Evolutionary conservation across 2,113 vertebrate genomes (phyloP), one percentile per base, ranked within the genome.

Genomic region (Taxidea taxus): DNA sequence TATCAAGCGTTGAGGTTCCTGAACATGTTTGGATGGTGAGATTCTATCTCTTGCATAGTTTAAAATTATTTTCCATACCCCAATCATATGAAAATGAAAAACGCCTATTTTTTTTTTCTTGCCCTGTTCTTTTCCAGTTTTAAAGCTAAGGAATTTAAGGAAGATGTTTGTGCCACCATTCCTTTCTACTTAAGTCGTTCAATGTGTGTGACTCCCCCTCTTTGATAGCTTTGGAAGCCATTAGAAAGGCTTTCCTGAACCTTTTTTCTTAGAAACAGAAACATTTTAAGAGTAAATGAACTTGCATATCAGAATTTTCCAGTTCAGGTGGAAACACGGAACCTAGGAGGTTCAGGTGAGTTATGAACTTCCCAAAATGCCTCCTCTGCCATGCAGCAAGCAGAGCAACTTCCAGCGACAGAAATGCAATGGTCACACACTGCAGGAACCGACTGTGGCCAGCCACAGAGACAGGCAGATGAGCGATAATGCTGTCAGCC

Each of bases 211-310:
- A 21, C 44, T 21, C 13, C 37, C 78, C 37, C 16, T n/a, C 49
- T 82, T 9, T 10, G 37, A 37, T 37, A 39, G 12, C 27, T 39
- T 51, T 85, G 47, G 54, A 94, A 95, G 58, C 39, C 47, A 81
- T 72, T 25, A 29, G n/a, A 87, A 97, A n/a, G 39, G 49, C 42
- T 89, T 93, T 95, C 31, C 78, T 95, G 72, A 54, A 21, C 3
- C 7, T 4, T 74, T 80, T 81, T 66, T 75, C 68, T 91, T 96
- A 92, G 64, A 84, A 92, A 92, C 18, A 68, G 88, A 95, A 56
- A 56, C 34, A 21, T 82, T 91, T 90, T 96, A 91, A 81, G 54
- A 81, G 56, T 88, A 92, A 92, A 94, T 87, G 89, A 91, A 88
- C 31, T 56, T 93, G 47, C 83, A 81, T 75, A 56, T 92, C n/a